Conservation (phyloP, 2,888 invertebrate species). For the Aporophyla nigra region DNA sequence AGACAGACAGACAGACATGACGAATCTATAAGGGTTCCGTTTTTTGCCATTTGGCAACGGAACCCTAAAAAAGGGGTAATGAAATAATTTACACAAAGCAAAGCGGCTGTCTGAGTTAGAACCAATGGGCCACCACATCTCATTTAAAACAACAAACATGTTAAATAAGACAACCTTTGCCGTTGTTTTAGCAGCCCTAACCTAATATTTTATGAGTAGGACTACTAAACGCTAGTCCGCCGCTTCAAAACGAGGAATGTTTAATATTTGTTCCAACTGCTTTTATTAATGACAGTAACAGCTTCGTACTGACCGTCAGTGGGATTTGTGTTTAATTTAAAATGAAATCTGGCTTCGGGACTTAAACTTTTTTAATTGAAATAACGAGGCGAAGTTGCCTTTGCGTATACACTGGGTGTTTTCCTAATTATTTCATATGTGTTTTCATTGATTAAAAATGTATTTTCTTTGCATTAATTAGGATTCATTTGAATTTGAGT, state of each 20-base stretch:
- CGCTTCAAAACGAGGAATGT: slow-evolving; percentile 71
- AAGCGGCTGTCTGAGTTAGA: too few relatives aligned
- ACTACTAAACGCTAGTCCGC: slow-evolving; percentile 52
- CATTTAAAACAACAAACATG: too few relatives aligned
- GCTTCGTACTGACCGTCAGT: slow-evolving; percentile 27
- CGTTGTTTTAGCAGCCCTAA: slow-evolving; percentile 43
- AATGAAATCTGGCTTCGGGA: slow-evolving; percentile 52
- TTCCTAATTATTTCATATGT: neutral
- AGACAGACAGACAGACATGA: too few relatives aligned
- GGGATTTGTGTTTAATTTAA: slow-evolving; percentile 65
- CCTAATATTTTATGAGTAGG: slow-evolving; percentile 44
- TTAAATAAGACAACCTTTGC: too few relatives aligned
- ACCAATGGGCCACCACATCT: too few relatives aligned
- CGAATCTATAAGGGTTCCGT: too few relatives aligned
- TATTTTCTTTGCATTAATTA: neutral
- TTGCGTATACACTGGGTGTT: neutral
- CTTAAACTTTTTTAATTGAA: slow-evolving; percentile 56
- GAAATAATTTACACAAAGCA: too few relatives aligned
- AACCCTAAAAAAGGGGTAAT: too few relatives aligned
- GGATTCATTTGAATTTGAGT: neutral
- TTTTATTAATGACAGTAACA: slow-evolving; percentile 68
- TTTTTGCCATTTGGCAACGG: too few relatives aligned
- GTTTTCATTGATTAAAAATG: neutral
- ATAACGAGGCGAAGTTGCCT: slow-evolving; percentile 19
- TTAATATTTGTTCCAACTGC: slow-evolving; percentile 73